Evolutionary conservation across 2,113 vertebrate genomes (phyloP).

Genomic region (Zosterops pallidus): DNA sequence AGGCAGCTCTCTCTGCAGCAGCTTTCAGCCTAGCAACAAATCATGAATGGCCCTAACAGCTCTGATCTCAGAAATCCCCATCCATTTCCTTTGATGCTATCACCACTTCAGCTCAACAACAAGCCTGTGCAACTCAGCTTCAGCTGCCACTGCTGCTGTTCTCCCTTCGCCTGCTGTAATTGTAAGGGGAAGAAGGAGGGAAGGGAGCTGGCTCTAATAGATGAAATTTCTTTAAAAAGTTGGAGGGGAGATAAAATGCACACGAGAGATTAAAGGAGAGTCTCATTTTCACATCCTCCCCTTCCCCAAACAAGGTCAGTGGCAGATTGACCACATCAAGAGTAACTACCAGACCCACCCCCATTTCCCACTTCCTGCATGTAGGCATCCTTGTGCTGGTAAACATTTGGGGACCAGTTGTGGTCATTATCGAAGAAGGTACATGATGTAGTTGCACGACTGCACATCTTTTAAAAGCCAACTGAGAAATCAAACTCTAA

Average conservation of each 20-base stretch:
- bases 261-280: conserved; percentile 69
- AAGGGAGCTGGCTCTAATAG: conserved; percentile 33
- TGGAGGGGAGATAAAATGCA: conserved; percentile 68
- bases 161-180: not conserved
- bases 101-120: conserved; percentile 57
- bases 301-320: conserved; percentile 80
- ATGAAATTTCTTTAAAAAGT: conserved; percentile 61
- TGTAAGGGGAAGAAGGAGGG: conserved; percentile 2
- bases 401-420: conserved; percentile 80
- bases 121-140: conserved; percentile 42
- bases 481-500: conserved; percentile 38
- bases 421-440: conserved; percentile 64
- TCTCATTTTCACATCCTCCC: conserved; percentile 78
- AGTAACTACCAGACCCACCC: conserved; percentile 77
- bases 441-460: conserved; percentile 66
- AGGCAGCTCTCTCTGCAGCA: conserved; percentile 54
- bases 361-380: conserved; percentile 78
- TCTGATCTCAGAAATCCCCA: conserved; percentile 71
- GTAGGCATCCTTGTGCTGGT: conserved; percentile 79
- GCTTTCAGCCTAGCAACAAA: conserved; percentile 59
- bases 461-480: conserved; percentile 70
- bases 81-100: conserved; percentile 71
- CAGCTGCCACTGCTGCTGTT: conserved; percentile 32
- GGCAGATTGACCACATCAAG: conserved; percentile 94
- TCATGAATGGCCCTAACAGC: conserved; percentile 62